Base-by-base conservation (phyloP, 2,888 invertebrate species). In the Thyatira batis region DNA sequence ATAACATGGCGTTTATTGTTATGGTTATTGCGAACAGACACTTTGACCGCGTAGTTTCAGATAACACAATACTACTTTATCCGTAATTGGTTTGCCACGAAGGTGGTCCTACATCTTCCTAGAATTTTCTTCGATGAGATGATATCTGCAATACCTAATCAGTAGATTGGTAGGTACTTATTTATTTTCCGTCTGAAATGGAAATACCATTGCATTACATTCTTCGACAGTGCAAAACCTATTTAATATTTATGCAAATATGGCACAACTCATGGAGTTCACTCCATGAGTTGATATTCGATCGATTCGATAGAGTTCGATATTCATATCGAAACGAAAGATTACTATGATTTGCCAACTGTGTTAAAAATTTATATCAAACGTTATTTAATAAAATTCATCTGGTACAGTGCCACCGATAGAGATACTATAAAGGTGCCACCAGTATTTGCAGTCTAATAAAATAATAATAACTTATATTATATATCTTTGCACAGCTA, bases 81-180 rank as follows among this genome's bases (percentile, higher is more conserved):
- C 74, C 71, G 65, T 77, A 79, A 79, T 76, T 78, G 75, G 73
- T 54, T 57, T 55, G 59, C 57, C 54, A 51, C 60, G 59, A 58
- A 63, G 80, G 81, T 82, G 82, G 82, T 76, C 80, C 66, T 53
- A 67, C 61, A 72, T 67, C 59, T 77, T 78, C 76, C 57, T 66
- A 69, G 80, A 78, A 82, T 63, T 66, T 45, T 54, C 58, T 51
- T 2, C 23, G 13, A 25, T 25, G 13, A 45, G 13, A 25, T 25
- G 13, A 45, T 45, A 45, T 23, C 23, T 23, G 13, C 45, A 45
- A 23, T 45, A 39, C 1, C 39, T 17, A 17, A 39, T 39, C n/a
- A n/a, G n/a, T n/a, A n/a, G n/a, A n/a, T n/a, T n/a, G n/a, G n/a
- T 39, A 23, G 23, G 6, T 23, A 17, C 45, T 8, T 45, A 21